Base-by-base conservation (phyloP, 92 coral and sea anemone genomes). In the Meandrina meandrites region DNA sequence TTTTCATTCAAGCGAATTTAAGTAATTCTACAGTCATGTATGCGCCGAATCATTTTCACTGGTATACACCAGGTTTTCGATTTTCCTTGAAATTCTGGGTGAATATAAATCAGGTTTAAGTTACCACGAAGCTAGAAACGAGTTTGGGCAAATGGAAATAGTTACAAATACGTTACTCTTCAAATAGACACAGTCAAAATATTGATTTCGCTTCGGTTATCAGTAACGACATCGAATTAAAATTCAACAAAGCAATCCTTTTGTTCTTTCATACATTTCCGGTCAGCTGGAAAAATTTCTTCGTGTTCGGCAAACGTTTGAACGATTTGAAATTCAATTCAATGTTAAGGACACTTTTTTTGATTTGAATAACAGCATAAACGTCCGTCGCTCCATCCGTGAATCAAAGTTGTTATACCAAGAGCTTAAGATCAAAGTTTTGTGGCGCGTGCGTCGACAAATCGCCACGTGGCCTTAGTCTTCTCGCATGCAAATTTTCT, bases 391-490 rank as follows among this genome's bases (percentile, higher is more conserved):
- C 27, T 64, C 11, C 4, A 64, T 64, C 34, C 13, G 0, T 10
- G 32, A 27, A n/a, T 64, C 31, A 27, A 64, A 64, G 34, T 62
- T 4, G 24, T 62, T 5, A 62, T 22, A 22, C 27, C 8, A 60
- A 60, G 27, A 60, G 8, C 69, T 24, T 24, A 18, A 62, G 69
- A n/a, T 62, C 69, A 62, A 22, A 64, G 32, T 64, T 6, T 27
- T 64, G 32, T 64, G 34, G 81, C 82, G 81, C 75, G 76, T 85
- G 75, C 22, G 73, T 58, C 75, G 40, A 66, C 76, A 62, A 30
- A 10, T 6, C 88, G 88, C 88, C 88, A 85, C 88, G 88, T 85
- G 88, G 82, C 81, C 50, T 57, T 28, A 24, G 9, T 79, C 51
- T 71, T 85, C 42, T 85, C 47, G 60, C 16, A 85, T 85, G 88